Percentiles rank a stretch among this genome's conserved stretches.
Conservation (phyloP, 2,888 invertebrate species). For the Callyntrura sp. region DNA sequence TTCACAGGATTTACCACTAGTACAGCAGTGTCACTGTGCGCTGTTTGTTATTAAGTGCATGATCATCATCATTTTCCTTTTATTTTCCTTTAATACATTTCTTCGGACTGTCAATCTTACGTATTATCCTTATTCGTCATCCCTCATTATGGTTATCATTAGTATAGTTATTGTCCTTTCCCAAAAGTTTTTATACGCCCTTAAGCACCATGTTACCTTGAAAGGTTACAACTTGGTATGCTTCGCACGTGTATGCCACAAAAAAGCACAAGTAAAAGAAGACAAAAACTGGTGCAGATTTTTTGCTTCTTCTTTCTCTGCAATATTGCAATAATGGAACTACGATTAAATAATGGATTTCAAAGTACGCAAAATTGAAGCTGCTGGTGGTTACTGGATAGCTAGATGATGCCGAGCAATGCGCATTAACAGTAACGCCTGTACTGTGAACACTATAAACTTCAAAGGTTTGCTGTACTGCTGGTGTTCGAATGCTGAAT, state of each 20-base stretch:
- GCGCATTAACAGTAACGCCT: too few relatives aligned
- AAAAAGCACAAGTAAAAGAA: not conserved
- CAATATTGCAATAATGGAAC: not conserved
- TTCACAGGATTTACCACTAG: too few relatives aligned
- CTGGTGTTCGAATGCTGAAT: too few relatives aligned
- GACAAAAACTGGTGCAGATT: not conserved
- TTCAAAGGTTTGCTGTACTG: too few relatives aligned
- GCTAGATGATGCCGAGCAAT: too few relatives aligned
- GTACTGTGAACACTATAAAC: too few relatives aligned
- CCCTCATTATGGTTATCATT: not conserved
- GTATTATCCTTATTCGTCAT: constrained; percentile 13
- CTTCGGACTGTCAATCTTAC: not conserved
- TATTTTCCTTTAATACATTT: not conserved
- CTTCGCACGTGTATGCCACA: not conserved
- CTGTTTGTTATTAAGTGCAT: too few relatives aligned
- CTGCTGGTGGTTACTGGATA: too few relatives aligned
- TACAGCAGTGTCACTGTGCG: too few relatives aligned
- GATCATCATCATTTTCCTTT: not conserved
- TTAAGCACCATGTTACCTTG: constrained; percentile 26
- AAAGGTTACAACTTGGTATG: not conserved
- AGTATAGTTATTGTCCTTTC: not conserved
- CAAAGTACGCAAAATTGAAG: too few relatives aligned
- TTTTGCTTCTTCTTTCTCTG: not conserved
- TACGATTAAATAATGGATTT: not conserved
- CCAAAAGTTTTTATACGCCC: not conserved